A percentile compares a stretch with the other conserved stretches of the same genome.
Conservation (phyloP, 2,888 invertebrate species). For the Elysia crispata region DNA sequence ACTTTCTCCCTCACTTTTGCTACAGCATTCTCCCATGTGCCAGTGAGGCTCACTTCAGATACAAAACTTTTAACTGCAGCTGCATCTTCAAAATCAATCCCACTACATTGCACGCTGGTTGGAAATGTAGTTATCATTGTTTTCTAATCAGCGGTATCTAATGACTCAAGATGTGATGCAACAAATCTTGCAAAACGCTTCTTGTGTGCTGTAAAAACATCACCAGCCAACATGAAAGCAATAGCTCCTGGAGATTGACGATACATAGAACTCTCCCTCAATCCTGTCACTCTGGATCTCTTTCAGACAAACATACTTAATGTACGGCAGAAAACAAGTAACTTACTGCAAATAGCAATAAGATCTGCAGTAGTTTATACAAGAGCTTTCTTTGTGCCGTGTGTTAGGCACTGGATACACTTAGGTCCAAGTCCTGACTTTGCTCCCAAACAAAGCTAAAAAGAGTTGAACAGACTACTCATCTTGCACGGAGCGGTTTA, state of each 20-base stretch:
- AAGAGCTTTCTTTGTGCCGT: conserved; percentile 12
- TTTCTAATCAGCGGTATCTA: too few relatives aligned
- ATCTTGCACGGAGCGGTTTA: too few relatives aligned
- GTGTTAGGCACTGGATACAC: neutral
- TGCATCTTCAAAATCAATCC: too few relatives aligned
- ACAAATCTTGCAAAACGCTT: neutral
- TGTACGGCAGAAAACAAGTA: neutral
- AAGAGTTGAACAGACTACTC: too few relatives aligned
- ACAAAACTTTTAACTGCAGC: too few relatives aligned
- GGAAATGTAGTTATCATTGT: too few relatives aligned
- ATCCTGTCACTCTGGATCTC: conserved; percentile 10
- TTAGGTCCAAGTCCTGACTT: neutral
- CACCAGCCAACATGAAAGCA: conserved; percentile 15
- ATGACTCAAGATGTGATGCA: too few relatives aligned
- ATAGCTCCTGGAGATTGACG: conserved; percentile 17
- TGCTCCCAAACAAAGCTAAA: too few relatives aligned
- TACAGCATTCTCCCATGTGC: too few relatives aligned
- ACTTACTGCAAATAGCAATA: neutral
- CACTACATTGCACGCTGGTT: too few relatives aligned
- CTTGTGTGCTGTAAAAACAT: conserved; percentile 1
- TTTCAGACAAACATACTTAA: conserved; percentile 6
- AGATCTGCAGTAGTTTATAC: neutral
- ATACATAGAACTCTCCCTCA: conserved; percentile 23
- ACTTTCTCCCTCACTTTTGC: too few relatives aligned
- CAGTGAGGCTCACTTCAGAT: too few relatives aligned